A percentile compares a stretch with the other conserved stretches of the same genome.
Evolutionary conservation across 2,113 vertebrate genomes (phyloP).

Genomic region (Mormyrus lacerda): DNA sequence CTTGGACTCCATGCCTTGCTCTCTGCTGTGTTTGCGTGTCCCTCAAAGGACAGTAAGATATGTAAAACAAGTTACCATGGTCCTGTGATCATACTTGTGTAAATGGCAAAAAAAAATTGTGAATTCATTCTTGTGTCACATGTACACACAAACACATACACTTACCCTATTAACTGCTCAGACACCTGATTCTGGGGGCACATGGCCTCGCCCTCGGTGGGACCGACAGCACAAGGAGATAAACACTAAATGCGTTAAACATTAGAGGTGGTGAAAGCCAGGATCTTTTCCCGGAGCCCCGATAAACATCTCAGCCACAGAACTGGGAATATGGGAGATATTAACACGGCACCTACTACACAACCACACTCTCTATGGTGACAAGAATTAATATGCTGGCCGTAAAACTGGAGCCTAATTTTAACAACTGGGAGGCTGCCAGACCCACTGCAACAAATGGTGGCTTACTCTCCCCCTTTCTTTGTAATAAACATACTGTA

Average conservation of each 20-base stretch:
- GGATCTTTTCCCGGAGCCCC: not conserved
- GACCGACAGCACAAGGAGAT: not conserved
- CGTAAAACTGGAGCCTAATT: conserved; percentile 12
- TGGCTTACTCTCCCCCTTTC: not conserved
- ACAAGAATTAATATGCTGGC: not conserved
- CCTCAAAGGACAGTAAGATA: not conserved
- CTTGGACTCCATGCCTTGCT: not conserved
- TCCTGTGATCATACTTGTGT: not conserved
- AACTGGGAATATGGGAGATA: not conserved
- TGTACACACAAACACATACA: not conserved
- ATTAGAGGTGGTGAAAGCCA: not conserved
- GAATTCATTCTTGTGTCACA: not conserved
- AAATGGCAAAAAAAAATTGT: not conserved
- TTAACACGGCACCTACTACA: not conserved
- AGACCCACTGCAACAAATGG: conserved; percentile 16
- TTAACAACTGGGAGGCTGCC: conserved; percentile 20
- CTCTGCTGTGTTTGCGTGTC: not conserved
- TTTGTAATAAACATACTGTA: conserved; percentile 13
- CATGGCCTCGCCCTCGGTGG: not conserved
- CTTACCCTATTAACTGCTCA: not conserved
- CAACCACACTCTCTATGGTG: not conserved
- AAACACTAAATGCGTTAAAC: not conserved
- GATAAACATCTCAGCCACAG: not conserved
- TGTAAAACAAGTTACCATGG: not conserved
- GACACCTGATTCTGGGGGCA: not conserved